These are phyloP conservation scores for Hemiscyllium ocellatum DNA, from an alignment of 2,113 vertebrate species.

Conservation along the genomic window DNA sequence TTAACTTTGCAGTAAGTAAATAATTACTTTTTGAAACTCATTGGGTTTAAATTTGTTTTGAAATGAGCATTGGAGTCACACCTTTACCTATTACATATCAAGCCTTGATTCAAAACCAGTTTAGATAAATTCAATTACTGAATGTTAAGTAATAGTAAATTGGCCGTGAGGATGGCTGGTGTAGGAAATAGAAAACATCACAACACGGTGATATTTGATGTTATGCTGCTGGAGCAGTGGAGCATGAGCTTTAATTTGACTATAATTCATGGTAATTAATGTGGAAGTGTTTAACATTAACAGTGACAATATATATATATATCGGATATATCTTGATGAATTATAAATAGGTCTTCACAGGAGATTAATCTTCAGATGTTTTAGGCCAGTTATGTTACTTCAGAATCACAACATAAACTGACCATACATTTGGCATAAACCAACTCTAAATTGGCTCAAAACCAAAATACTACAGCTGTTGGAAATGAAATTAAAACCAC, in stretches of 20 bases:
- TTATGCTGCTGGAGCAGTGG: not conserved
- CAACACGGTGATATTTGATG: not conserved
- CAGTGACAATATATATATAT: not conserved
- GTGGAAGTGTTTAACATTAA: not conserved
- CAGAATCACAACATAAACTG: not conserved
- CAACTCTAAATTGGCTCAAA: not conserved
- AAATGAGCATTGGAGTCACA: not conserved
- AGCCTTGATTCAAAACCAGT: not conserved
- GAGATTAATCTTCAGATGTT: not conserved
- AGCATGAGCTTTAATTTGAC: not conserved
- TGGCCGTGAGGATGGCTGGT: not conserved
- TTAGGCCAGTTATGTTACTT: not conserved
- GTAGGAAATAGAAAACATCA: not conserved
- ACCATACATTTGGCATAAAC: not conserved
- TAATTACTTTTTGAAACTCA: not conserved
- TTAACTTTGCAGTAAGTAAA: constrained; percentile 50
- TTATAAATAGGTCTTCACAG: not conserved
- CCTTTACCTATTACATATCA: not conserved
- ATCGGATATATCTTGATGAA: not conserved
- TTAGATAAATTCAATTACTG: not conserved
- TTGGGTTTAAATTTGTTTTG: not conserved
- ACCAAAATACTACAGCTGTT: too few relatives aligned
- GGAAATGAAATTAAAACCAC: too few relatives aligned
- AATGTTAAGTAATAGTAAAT: not conserved
- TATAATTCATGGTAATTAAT: not conserved